Evolutionary conservation across 2,888 invertebrate species (phyloP).

Genomic region (Tetanocera ferruginea): DNA sequence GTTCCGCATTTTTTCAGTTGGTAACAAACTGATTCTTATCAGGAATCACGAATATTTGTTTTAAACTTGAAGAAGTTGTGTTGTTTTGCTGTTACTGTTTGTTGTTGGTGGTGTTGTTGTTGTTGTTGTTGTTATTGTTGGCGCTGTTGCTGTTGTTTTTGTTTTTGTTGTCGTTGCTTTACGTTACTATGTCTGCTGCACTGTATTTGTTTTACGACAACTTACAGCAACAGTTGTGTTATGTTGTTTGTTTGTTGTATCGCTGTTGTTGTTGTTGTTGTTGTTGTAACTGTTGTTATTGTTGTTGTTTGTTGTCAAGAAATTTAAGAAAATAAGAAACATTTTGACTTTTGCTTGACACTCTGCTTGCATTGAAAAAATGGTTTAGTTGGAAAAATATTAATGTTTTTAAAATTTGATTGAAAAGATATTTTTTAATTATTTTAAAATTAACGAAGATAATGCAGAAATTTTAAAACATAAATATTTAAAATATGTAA

Average conservation of each 20-base stretch:
- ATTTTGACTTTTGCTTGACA: no score
- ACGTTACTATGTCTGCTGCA: background rate
- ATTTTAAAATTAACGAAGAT: no score
- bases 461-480: no score
- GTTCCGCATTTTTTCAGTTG: conserved; percentile 63
- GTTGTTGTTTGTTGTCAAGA: background rate
- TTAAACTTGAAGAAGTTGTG: conserved; percentile 63
- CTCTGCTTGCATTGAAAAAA: no score
- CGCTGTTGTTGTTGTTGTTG: background rate
- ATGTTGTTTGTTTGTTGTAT: background rate
- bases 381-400: no score
- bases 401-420: no score
- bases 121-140: conserved; percentile 14
- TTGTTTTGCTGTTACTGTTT: conserved; percentile 42
- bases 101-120: conserved; percentile 21
- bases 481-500: no score
- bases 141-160: conserved; percentile 2
- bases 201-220: background rate
- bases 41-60: conserved; percentile 70
- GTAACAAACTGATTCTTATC: conserved; percentile 65
- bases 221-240: background rate
- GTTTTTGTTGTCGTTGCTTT: background rate
- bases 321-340: no score
- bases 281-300: background rate
- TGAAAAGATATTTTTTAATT: no score